Evolutionary conservation across 2,113 vertebrate species (phyloP), one percentile per base, ranked within the genome.

Genomic region (Martes martes): DNA sequence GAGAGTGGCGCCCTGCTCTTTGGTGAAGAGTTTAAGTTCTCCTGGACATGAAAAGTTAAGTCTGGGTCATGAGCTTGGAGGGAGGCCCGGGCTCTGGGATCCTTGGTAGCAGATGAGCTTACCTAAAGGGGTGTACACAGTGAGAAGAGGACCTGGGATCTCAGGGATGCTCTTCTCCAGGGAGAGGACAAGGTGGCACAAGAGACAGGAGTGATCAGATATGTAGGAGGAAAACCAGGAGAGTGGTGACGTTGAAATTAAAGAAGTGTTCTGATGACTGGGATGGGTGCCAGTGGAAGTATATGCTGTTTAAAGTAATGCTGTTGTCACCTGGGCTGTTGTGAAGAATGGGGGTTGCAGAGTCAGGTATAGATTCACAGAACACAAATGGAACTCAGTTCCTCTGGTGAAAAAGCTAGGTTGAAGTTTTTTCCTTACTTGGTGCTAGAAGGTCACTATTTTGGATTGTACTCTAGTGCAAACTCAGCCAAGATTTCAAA

Each of bases 341-440:
- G 39, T 33, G 67, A 82, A 79, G 65, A 87, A 4, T 90, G 78
- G n/a, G 50, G 82, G 82, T 36, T 82, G 26, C 10, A 93, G 23
- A 24, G 42, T 19, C 31, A 86, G 80, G 59, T 80, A 67, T 14
- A 86, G 11, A n/a, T 63, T 85, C 59, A 59, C 19, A 95, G 87
- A 92, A 91, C 69, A 88, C 76, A 95, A 33, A 50, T 93, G 80
- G 91, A 82, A 78, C 59, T 96, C 73, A 47, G 0, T 94, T 96
- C 55, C 74, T 63, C 26, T 45, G 65, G 84, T 92, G 61, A 82
- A 94, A 89, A 94, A 59, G 39, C 91, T 94, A 89, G 95, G 91
- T 96, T 96, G 96, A 92, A 94, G 91, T 94, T 94, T 98, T 95
- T 96, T 82, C 98, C 98, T 97, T 98, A 98, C 97, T 98, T 98